Conservation (phyloP, 2,113 vertebrate genomes). For the Lycocorax pyrrhopterus region DNA sequence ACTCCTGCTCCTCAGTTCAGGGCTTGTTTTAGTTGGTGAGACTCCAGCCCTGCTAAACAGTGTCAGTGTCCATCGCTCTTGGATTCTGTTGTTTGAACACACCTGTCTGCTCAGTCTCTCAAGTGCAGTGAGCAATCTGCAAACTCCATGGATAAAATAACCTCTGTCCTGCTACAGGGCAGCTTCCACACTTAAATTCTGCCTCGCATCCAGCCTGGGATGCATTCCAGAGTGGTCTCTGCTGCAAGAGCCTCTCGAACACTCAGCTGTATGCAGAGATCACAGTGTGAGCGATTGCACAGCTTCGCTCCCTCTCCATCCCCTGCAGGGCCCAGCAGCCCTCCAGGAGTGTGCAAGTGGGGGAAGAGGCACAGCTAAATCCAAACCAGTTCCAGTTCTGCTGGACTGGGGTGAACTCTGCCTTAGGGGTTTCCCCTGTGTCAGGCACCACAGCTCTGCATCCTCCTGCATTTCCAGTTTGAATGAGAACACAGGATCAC, state of each 20-base stretch:
- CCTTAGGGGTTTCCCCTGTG: fast-evolving
- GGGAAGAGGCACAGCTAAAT: not conserved
- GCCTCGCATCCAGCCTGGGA: not conserved
- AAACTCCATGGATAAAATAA: not conserved
- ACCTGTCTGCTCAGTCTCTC: not conserved
- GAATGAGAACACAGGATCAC: not conserved
- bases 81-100: too few relatives aligned
- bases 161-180: not conserved
- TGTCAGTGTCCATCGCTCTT: fast-evolving
- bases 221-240: not conserved
- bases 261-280: fast-evolving
- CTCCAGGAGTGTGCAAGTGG: not conserved
- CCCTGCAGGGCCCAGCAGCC: not conserved
- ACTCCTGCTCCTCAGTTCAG: not conserved
- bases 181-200: not conserved
- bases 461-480: not conserved
- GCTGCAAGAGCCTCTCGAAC: not conserved
- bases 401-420: not conserved
- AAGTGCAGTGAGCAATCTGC: not conserved
- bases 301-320: fast-evolving
- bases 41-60: not conserved
- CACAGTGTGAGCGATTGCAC: fast-evolving
- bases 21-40: not conserved
- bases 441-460: not conserved
- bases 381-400: not conserved